Conservation (phyloP, 2,797 vertebrate species). For the Halcyon smyrnensis region DNA sequence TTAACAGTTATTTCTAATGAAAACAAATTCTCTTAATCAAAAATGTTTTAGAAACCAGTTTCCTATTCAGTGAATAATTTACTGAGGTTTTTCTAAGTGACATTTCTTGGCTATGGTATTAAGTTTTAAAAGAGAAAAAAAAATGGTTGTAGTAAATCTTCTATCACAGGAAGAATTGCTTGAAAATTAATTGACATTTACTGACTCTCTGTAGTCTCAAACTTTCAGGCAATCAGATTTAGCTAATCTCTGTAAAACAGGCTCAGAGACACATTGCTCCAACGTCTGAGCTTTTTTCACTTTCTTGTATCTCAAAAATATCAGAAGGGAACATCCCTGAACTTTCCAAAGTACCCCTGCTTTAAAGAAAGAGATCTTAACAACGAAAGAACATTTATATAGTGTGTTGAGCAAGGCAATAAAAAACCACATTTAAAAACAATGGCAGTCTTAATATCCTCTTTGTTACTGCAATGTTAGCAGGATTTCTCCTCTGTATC, state of each 20-base stretch:
- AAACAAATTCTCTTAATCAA: not conserved
- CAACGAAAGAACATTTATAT: not conserved
- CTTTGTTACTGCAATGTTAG: not conserved
- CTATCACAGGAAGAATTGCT: not conserved
- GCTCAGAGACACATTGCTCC: not conserved
- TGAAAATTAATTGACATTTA: not conserved
- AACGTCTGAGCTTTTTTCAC: not conserved
- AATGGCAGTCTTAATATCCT: not conserved
- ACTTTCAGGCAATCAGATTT: not conserved
- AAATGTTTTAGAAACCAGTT: not conserved
- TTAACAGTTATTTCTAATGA: not conserved
- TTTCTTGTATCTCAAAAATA: not conserved
- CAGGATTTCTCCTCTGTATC: not conserved
- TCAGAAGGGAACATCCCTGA: not conserved
- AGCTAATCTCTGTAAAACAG: not conserved
- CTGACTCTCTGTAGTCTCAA: not conserved
- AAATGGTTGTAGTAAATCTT: not conserved
- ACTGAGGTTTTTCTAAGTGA: not conserved
- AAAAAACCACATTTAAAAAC: not conserved
- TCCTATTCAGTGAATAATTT: not conserved
- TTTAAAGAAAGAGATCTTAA: not conserved
- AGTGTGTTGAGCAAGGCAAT: not conserved
- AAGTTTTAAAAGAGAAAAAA: not conserved
- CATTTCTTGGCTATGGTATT: not conserved
- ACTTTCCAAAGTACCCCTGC: not conserved